Percentiles rank a stretch among this genome's conserved stretches.
Evolutionary conservation across 2,888 invertebrate species (phyloP).

Genomic region (Tiliacea aurago): DNA sequence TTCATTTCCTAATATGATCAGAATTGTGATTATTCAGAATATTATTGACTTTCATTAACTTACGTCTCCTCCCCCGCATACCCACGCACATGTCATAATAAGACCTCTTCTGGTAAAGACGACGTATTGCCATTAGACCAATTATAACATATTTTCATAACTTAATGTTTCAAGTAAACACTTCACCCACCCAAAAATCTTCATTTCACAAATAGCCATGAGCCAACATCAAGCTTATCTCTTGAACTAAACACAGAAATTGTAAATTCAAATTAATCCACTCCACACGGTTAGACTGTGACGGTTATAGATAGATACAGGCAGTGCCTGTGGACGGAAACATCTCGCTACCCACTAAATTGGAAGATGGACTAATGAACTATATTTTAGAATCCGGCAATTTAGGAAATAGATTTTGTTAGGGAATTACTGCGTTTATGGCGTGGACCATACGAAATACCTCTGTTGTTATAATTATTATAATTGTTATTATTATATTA

Average conservation of each 20-base stretch:
- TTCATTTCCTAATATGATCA: too few relatives aligned
- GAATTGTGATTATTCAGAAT: too few relatives aligned
- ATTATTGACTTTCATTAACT: too few relatives aligned
- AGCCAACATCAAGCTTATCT: slow-evolving; percentile 9
- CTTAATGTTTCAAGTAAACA: slow-evolving; percentile 4
- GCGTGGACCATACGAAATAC: neutral
- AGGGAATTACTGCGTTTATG: neutral
- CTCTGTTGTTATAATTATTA: neutral
- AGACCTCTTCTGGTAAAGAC: too few relatives aligned
- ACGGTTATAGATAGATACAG: slow-evolving; percentile 22
- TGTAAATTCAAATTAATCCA: slow-evolving; percentile 38
- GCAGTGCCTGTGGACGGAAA: slow-evolving; percentile 47
- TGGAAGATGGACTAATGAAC: slow-evolving; percentile 56
- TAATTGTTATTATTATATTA: neutral
- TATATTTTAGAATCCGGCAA: slow-evolving; percentile 21
- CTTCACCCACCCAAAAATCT: neutral
- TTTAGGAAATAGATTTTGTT: slow-evolving; percentile 25
- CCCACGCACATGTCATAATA: too few relatives aligned
- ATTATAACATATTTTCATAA: neutral
- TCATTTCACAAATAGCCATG: neutral
- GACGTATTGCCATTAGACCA: neutral
- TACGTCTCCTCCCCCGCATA: too few relatives aligned
- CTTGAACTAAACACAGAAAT: slow-evolving; percentile 18
- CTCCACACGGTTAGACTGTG: slow-evolving; percentile 34
- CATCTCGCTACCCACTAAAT: slow-evolving; percentile 63